These are phyloP conservation scores for Patella pellucida DNA, from an alignment of 2,888 invertebrate genomes.

Conservation along the genomic window DNA sequence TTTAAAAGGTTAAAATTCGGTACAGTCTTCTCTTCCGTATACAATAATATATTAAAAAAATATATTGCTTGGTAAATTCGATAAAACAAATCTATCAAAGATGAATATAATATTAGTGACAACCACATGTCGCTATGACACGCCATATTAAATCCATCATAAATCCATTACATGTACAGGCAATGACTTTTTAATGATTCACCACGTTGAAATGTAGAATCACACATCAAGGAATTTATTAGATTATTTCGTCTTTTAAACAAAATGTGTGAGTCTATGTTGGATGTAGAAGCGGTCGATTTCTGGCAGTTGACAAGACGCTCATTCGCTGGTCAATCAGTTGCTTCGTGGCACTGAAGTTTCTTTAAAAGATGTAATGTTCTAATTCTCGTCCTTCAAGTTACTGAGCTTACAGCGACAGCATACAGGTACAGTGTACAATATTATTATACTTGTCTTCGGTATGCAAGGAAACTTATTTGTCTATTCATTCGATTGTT, in stretches of 20 bases:
- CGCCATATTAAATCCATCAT: too few relatives aligned
- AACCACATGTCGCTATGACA: too few relatives aligned
- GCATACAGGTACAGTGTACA: not conserved
- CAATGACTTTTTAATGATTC: too few relatives aligned
- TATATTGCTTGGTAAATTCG: too few relatives aligned
- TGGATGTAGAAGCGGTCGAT: not conserved
- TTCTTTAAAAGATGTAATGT: not conserved
- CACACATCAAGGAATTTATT: not conserved
- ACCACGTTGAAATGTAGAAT: slow-evolving; percentile 4
- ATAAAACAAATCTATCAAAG: too few relatives aligned
- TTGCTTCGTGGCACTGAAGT: slow-evolving; percentile 2
- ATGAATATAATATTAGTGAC: too few relatives aligned
- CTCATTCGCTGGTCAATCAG: not conserved
- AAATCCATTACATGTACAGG: too few relatives aligned
- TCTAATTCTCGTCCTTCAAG: not conserved
- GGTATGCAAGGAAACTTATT: not conserved
- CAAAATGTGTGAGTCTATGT: not conserved
- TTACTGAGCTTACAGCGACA: not conserved
- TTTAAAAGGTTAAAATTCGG: too few relatives aligned
- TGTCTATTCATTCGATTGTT: too few relatives aligned
- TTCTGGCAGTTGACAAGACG: not conserved
- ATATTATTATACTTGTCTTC: slow-evolving; percentile 4
- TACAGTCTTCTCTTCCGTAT: too few relatives aligned
- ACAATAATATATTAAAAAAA: too few relatives aligned
- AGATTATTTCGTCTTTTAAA: too few relatives aligned